Conservation (phyloP, 2,888 invertebrate species). For the Thereva nobilitata region DNA sequence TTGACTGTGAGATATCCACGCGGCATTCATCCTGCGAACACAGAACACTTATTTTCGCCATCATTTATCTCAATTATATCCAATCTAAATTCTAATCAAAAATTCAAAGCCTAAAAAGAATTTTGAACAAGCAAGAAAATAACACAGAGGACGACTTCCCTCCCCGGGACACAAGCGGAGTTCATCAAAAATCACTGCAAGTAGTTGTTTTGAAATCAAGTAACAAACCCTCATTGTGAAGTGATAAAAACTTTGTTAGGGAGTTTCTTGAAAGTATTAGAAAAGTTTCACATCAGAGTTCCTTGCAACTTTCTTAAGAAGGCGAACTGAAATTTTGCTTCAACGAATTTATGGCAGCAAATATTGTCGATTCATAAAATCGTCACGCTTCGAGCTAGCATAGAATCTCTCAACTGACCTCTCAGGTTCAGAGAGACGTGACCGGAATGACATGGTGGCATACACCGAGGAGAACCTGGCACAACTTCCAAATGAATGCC, state of each 20-base stretch:
- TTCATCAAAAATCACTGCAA: slow-evolving; percentile 32
- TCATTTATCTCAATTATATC: too few species aligned
- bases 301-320: slow-evolving; percentile 16
- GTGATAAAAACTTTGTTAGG: slow-evolving; percentile 12
- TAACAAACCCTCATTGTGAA: slow-evolving; percentile 30
- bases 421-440: slow-evolving; percentile 30
- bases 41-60: too few species aligned
- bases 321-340: slow-evolving; percentile 23
- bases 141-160: too few species aligned
- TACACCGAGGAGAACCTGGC: slow-evolving; percentile 4
- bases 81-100: too few species aligned
- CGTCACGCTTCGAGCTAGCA: slow-evolving; percentile 30
- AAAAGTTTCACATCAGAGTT: slow-evolving; percentile 23
- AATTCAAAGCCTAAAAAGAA: too few species aligned
- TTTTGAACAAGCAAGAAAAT: too few species aligned
- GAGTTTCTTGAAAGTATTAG: slow-evolving; percentile 19
- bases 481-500: slow-evolving; percentile 23
- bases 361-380: slow-evolving; percentile 35
- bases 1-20: too few species aligned
- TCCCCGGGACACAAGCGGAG: not conserved
- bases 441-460: slow-evolving; percentile 4
- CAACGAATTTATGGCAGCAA: slow-evolving; percentile 34
- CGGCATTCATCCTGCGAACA: too few species aligned
- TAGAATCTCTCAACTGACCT: slow-evolving; percentile 33
- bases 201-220: slow-evolving; percentile 29